Percentiles rank a stretch among this genome's conserved stretches.
These are phyloP conservation scores for Stenotaenia linearis DNA, from an alignment of 2,888 invertebrate genomes.

Conservation along the genomic window DNA sequence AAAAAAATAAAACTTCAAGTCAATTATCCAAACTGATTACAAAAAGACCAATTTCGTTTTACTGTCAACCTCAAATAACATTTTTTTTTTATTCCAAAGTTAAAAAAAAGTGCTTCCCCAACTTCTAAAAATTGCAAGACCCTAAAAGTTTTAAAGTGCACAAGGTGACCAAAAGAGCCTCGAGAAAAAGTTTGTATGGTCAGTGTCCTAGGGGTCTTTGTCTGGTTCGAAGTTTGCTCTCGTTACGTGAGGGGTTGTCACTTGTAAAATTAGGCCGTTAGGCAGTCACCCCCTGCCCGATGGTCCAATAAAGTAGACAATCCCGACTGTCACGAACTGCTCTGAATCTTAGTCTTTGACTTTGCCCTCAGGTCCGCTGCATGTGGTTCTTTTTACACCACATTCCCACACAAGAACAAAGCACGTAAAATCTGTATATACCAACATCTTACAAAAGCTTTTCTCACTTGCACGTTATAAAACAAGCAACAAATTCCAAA, in stretches of 20 bases:
- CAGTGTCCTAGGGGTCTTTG: background rate
- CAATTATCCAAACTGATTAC: constrained; percentile 26
- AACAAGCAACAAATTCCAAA: background rate
- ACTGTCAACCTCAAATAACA: background rate
- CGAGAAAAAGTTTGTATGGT: background rate
- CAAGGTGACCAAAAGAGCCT: background rate
- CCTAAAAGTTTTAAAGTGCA: background rate
- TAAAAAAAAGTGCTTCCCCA: background rate
- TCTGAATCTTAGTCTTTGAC: constrained; percentile 22
- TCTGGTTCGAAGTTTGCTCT: constrained; percentile 1
- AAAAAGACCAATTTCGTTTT: constrained; percentile 11
- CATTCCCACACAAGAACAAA: constrained; percentile 26
- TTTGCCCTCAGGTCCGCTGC: constrained; percentile 22
- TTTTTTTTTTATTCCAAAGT: background rate
- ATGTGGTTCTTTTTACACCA: constrained; percentile 26
- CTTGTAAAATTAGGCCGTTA: constrained; percentile 14
- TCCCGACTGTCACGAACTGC: constrained; percentile 13
- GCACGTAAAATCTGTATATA: constrained; percentile 24
- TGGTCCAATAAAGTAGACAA: constrained; percentile 23
- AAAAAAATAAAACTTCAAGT: background rate
- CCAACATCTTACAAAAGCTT: constrained; percentile 17
- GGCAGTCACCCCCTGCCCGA: background rate
- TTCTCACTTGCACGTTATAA: constrained; percentile 18
- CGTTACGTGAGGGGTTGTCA: constrained; percentile 23
- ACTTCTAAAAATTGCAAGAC: background rate